Evolutionary conservation across 2,888 invertebrate genomes (phyloP), one percentile per base, ranked within the genome.

Genomic region (Zele albiditarsus): DNA sequence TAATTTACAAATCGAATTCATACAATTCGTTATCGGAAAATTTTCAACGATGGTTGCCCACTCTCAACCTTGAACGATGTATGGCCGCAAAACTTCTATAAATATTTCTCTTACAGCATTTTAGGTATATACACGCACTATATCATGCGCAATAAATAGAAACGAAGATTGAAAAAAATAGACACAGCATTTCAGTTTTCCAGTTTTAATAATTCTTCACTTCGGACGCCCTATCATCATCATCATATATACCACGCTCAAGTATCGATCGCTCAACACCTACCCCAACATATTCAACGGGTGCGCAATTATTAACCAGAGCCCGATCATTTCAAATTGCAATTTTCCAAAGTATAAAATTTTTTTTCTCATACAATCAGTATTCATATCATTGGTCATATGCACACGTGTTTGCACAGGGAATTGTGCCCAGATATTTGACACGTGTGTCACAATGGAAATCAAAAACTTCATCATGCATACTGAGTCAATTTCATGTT

Each of bases 181-280:
- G 6, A n/a, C 1, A 4, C 1, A 53, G 8, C 20, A 53, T 53
- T 53, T 20, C 10, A 20, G n/a, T 20, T 53, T 23, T 20, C 8
- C 23, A 20, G 20, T 20, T 5, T 53, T 20, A 46, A 46, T 46
- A n/a, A n/a, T 46, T 46, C n/a, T 46, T n/a, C n/a, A n/a, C n/a
- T 46, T 16, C 3, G 46, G 4, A n/a, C 46, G 38, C 53, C 20
- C 20, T 20, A 53, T 20, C 53, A 53, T 53, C 4, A 20, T 53
- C 12, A 42, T 42, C 2, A 3, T 20, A 53, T 53, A 46, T n/a
- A 23, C 53, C 53, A 53, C 6, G 20, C 53, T 53, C 53, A n/a
- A 53, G 53, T 53, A 53, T 53, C 53, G 53, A 53, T 53, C 53
- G 53, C 5, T 20, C 20, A 53, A 53, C 8, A 53, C 53, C 53